Base-by-base conservation (phyloP, 2,888 invertebrate genomes). In the Megaustenia siamemsis region DNA sequence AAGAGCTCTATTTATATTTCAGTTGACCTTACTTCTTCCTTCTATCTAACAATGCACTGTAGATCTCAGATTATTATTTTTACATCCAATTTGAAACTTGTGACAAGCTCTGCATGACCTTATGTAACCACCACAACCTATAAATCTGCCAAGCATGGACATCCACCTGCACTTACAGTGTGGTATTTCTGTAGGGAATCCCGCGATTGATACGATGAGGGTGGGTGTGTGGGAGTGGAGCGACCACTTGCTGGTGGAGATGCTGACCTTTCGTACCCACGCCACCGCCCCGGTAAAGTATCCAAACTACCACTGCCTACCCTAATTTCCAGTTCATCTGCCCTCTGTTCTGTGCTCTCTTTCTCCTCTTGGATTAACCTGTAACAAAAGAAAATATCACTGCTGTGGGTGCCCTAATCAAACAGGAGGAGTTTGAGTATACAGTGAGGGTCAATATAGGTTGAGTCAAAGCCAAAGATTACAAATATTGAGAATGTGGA, bases 251-350 rank as follows among this genome's bases (percentile, higher is more conserved):
- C 96, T 76, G 95, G 94, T 79, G 98, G 98, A 73, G 97, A 97
- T 63, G 90, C 86, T n/a, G 89, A 90, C 71, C 91, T 90, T 83
- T 90, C 89, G 53, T 88, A 90, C 86, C 97, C 97, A 90, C 97
- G 96, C 86, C 98, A 98, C 93, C 97, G 97, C 90, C 97, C 96
- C 86, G 94, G 93, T 81, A 92, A 89, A 56, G 91, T 89, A 87
- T 98, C 98, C 95, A 98, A 96, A 94, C 97, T 98, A 84, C 92
- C 92, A 83, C 92, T 93, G 81, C 93, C 98, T 89, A 99, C 97
- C 92, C 98, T 96, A 88, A 97, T 98, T 94, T 99, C 99, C 87
- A 99, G 95, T 94, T 99, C 99, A 95, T 99, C 99, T 0, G 99
- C 99, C 73, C 99, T 95, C 8, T 98, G 98, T 94, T 99, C 99